Conservation (phyloP, 2,797 vertebrate genomes). For the Diplodus puntazzo region DNA sequence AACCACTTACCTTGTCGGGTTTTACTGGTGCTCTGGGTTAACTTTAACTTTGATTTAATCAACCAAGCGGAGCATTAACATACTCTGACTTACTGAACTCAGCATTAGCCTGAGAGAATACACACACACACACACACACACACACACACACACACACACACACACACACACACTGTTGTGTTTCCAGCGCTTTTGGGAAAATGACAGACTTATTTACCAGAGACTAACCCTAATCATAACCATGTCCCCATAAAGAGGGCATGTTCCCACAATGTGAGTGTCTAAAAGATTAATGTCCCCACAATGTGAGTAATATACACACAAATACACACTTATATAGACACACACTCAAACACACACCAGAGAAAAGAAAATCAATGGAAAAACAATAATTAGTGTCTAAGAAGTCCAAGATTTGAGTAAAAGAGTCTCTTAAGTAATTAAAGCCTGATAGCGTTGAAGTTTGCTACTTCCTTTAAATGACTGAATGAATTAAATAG, state of each 20-base stretch:
- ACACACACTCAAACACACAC: neutral
- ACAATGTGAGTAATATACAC: too few relatives aligned
- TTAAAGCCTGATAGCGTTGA: neutral
- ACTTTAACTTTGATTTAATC: neutral
- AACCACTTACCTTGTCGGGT: neutral
- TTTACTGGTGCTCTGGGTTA: neutral
- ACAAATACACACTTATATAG: too few relatives aligned
- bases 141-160: neutral
- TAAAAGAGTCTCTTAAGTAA: neutral
- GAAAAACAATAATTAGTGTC: neutral
- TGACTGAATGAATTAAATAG: constrained; percentile 21
- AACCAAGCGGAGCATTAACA: neutral
- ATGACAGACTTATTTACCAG: too few relatives aligned
- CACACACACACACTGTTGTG: neutral
- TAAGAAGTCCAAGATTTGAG: neutral
- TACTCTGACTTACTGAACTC: neutral
- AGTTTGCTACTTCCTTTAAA: constrained; percentile 19
- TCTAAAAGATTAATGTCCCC: too few relatives aligned
- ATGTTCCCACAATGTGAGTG: too few relatives aligned
- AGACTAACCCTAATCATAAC: too few relatives aligned
- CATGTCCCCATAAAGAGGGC: too few relatives aligned
- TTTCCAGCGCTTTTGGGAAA: too few relatives aligned
- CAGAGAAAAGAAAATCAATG: neutral
- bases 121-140: neutral
- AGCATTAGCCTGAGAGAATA: neutral